These are phyloP conservation scores for Sitta europaea DNA, from an alignment of 2,113 vertebrate species.

Conservation along the genomic window DNA sequence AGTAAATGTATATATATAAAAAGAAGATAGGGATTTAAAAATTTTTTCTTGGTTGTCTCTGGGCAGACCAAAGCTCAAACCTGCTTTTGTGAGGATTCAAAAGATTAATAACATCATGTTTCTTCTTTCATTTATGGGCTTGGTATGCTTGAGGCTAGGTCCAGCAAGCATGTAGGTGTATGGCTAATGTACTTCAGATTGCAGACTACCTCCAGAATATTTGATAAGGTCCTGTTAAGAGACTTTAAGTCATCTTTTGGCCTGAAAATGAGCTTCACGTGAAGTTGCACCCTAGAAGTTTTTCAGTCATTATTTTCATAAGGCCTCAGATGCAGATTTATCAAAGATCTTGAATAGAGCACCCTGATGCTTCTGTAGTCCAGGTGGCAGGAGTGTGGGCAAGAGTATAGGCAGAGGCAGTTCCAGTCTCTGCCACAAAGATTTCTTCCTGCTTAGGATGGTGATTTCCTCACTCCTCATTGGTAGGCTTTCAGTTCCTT, in stretches of 20 bases:
- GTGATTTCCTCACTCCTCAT: neutral
- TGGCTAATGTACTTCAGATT: neutral
- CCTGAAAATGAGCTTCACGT: neutral
- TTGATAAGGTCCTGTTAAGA: neutral
- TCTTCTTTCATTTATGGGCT: neutral
- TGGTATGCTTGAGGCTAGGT: neutral
- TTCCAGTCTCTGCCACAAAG: neutral
- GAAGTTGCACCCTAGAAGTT: neutral
- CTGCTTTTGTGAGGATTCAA: neutral
- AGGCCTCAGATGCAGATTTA: neutral
- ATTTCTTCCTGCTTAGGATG: neutral
- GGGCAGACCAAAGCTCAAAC: neutral
- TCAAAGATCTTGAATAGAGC: neutral
- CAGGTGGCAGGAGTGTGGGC: neutral
- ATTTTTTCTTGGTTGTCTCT: neutral
- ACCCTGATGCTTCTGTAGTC: neutral
- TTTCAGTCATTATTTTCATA: neutral
- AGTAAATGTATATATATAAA: neutral
- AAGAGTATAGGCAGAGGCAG: neutral
- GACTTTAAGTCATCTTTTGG: neutral
- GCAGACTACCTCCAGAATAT: neutral
- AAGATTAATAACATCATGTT: neutral
- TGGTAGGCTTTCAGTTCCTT: neutral
- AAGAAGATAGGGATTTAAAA: neutral
- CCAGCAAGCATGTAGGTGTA: neutral